Evolutionary conservation across 2,797 vertebrate genomes (phyloP), one percentile per base, ranked within the genome.

Genomic region (Crenuchus spilurus): DNA sequence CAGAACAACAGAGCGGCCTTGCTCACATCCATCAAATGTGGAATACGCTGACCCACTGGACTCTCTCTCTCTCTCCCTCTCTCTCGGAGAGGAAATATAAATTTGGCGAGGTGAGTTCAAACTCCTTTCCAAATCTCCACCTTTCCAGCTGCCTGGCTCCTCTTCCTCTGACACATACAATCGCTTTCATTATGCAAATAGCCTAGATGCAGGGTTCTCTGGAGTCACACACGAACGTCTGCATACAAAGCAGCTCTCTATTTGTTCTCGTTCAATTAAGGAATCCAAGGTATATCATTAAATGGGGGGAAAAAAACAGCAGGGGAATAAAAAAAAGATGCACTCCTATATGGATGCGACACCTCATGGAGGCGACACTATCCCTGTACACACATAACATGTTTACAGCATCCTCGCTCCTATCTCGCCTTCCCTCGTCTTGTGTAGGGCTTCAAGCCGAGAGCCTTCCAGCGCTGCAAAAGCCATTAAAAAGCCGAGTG

Each of bases 141-240:
- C 74, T 80, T 85, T 77, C 81, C 80, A 79, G 62, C 78, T 78
- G 82, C 72, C 62, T 68, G 70, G 67, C 64, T 75, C 80, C 62
- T 73, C 78, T 75, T 66, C 72, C 80, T 73, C 73, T 80, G 82
- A 82, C 78, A 68, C 62, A 66, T 77, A 75, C 78, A 84, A 77
- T 85, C 79, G 52, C 81, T 84, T 82, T 77, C 79, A 86, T 89
- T 89, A 92, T 92, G 87, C 84, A 90, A 90, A 92, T 90, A 71
- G 82, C 80, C 70, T 44, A 67, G 70, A 82, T 77, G 70, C 72
- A 65, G 44, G 68, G 58, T 74, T 80, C 79, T 82, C 66, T 30
- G 49, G 71, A 80, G 82, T 63, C 52, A 18, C 31, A 58, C 51
- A 61, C 77, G 85, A 76, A 70, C 64, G 77, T 69, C 70, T 77